Base-by-base conservation (phyloP, 2,888 invertebrate genomes). In the Luperina testacea region DNA sequence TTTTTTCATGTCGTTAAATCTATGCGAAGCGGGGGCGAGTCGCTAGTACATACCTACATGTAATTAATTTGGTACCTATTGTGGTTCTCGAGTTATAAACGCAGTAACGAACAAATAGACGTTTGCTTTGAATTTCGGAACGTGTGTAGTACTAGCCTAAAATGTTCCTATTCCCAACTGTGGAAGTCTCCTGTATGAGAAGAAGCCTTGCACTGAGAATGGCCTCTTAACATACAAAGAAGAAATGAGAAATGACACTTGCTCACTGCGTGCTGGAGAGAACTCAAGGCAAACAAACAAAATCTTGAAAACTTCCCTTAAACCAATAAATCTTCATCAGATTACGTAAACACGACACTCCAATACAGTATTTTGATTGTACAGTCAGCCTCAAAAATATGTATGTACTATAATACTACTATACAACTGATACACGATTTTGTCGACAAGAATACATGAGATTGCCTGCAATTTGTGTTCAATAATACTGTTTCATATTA, bases 261-360 rank as follows among this genome's bases (percentile, higher is more conserved):
- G 51, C 67, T 67, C 42, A 61, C 9, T 24, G 7, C 27, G 38
- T 72, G 38, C 65, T 7, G 32, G 38, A 38, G 4, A 61, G 24
- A 53, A 61, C 51, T 79, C 73, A 32, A 67, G 20, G 1, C 13
- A 32, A 59, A 42, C 65, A 65, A 80, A 75, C n/a, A 57, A 27
- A 53, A 42, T 69, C 32, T 59, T 70, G 51, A 65, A 32, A 65
- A 53, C 61, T 48, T n/a, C n/a, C 32, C 59, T 45, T 51, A 72
- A 45, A 70, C 59, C 57, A 80, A 70, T 75, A 70, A 51, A 75
- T 75, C 53, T 75, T 48, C 38, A 59, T 74, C 64, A 70, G 64
- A 75, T 76, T 80, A 77, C 81, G 57, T 69, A 72, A 81, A 67
- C 42, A 76, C 24, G 45, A 17, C 64, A 48, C 24, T n/a, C 48